Evolutionary conservation across 2,888 invertebrate species (phyloP), one percentile per base, ranked within the genome.

Genomic region (Unio delphinus): DNA sequence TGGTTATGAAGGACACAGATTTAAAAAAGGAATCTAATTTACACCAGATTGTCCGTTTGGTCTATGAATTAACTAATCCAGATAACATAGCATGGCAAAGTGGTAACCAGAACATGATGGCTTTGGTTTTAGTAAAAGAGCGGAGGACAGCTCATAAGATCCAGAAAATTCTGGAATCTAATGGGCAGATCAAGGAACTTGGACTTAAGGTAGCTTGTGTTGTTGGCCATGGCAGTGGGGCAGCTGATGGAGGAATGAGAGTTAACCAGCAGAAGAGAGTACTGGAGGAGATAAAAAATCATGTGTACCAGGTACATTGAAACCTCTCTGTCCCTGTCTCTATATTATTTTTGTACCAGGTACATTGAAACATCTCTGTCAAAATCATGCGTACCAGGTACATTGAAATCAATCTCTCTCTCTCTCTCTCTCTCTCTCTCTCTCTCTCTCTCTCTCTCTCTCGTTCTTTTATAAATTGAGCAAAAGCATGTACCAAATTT

Each of bases 151-250:
- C 86, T 23, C 74, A 77, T 56, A 73, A 74, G 20, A 71, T 87
- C 23, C 68, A 75, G 30, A 74, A 68, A 18, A 65, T 78, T 11
- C 72, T 87, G 26, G 67, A 77, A 65, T 68, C 74, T 34, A 68
- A 75, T 30, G 56, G 60, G 26, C 60, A 67, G 28, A 72, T 81
- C 60, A 28, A 62, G 30, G 56, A 65, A 11, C 69, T 70, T 55
- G 75, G 74, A 0, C 71, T 77, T 34, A 73, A 72, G 7, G 80
- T 82, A 8, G 71, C 75, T 1, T 66, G 70, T 45, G 76, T 88
- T 8, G 83, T 86, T 4, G 88, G 88, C 6, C 87, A 88, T 68
- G 87, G 87, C 20, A 70, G 70, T 15, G 79, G 79, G n/a, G 68
- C 80, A 0, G 74, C 75, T 6, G 81, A 80, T 56, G 75, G 69